Evolutionary conservation across 2,888 invertebrate genomes (phyloP).

Genomic region (Cantharis nigra): DNA sequence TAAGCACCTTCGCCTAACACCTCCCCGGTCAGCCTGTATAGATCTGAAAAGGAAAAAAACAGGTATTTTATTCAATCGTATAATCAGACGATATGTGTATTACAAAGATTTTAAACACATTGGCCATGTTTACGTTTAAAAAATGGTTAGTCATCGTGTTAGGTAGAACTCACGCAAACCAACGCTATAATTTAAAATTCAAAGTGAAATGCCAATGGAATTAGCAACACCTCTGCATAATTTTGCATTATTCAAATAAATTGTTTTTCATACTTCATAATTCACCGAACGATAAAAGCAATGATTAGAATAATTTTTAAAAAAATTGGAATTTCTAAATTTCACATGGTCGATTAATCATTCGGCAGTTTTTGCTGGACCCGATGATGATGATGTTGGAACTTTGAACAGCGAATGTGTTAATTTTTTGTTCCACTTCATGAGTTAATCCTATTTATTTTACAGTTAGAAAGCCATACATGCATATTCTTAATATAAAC

Average conservation of each 20-base stretch:
- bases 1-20: slow-evolving; percentile 96
- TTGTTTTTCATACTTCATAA: neutral
- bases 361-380: neutral
- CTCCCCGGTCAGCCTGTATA: slow-evolving; percentile 94
- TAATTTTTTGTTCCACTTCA: slow-evolving; percentile 1
- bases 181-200: neutral
- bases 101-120: too few species aligned
- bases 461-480: neutral
- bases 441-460: slow-evolving; percentile 2
- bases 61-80: too few species aligned
- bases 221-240: neutral
- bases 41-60: slow-evolving; percentile 65
- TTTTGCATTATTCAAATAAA: neutral
- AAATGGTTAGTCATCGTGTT: neutral
- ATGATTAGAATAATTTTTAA: neutral
- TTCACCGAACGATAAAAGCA: neutral
- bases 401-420: neutral
- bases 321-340: neutral
- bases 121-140: neutral
- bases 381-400: neutral
- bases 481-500: neutral
- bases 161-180: neutral
- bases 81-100: too few species aligned
- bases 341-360: neutral
- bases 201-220: neutral